Conservation (phyloP, 2,113 vertebrate genomes). For the Corydoras maculifer region DNA sequence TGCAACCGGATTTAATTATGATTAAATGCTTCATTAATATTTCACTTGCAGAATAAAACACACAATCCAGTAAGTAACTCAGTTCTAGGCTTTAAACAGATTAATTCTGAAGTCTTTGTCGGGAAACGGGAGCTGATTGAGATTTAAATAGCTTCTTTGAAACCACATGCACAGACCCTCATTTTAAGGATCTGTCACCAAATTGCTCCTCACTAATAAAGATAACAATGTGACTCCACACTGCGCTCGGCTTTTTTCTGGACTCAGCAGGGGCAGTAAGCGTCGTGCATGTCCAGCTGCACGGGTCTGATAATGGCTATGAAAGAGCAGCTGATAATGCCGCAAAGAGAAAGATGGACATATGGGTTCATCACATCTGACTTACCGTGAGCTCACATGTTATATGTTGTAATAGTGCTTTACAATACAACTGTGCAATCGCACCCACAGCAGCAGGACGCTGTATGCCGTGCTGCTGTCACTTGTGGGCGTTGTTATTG, state of each 20-base stretch:
- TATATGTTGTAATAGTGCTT: too few species aligned
- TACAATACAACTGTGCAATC: too few species aligned
- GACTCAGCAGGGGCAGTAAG: conserved; percentile 17
- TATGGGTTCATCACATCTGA: too few species aligned
- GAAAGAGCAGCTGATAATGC: conserved; percentile 34
- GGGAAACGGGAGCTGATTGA: neutral
- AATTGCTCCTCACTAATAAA: neutral
- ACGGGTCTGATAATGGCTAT: conserved; percentile 29
- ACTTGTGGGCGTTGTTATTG: too few species aligned
- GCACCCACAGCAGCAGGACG: too few species aligned
- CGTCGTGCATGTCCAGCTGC: conserved; percentile 33
- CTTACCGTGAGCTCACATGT: too few species aligned
- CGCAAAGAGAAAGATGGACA: conserved; percentile 24
- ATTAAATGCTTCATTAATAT: conserved; percentile 40
- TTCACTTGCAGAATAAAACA: conserved; percentile 11
- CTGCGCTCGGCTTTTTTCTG: neutral
- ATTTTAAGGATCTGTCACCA: conserved; percentile 6
- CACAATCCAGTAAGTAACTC: conserved; percentile 11
- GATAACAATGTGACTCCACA: neutral
- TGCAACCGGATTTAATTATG: conserved; percentile 37
- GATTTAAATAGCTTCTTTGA: conserved; percentile 20
- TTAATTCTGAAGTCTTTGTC: too few species aligned
- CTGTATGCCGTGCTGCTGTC: too few species aligned
- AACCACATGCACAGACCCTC: neutral
- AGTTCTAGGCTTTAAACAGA: neutral